phyloP scores from a whole-genome alignment of 1,140 invertebrate species.

The Tetragonula clypearis region DNA sequence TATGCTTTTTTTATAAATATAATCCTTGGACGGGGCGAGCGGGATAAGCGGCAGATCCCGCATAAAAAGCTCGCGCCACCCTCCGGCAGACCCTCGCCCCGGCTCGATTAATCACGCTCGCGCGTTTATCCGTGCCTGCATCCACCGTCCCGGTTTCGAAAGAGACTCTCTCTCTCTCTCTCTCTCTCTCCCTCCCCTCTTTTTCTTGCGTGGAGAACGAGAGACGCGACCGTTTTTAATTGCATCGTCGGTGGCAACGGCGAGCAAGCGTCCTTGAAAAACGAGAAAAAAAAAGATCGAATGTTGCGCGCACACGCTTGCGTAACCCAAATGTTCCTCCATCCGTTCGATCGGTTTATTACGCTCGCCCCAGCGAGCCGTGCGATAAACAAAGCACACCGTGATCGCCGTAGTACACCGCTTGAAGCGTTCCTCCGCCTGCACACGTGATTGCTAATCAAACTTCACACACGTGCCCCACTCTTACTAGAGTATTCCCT shows the following conservation, averaged over 20 bases:
- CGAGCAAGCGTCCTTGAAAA: slow-evolving; percentile 7
- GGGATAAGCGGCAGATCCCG: not conserved
- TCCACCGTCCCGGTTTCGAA: slow-evolving; percentile 3
- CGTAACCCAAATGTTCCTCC: slow-evolving; percentile 59
- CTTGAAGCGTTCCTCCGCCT: slow-evolving; percentile 29
- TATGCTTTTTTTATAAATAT: slow-evolving; percentile 46
- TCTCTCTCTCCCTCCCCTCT: not conserved
- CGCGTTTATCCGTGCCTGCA: not conserved
- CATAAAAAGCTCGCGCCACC: slow-evolving; percentile 45
- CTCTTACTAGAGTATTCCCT: too few species aligned
- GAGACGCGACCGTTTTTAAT: slow-evolving; percentile 4
- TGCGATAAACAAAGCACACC: slow-evolving; percentile 59
- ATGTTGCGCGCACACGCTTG: slow-evolving; percentile 25
- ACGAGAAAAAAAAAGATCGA: slow-evolving; percentile 40
- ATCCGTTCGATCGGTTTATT: slow-evolving; percentile 62
- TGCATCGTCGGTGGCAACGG: not conserved
- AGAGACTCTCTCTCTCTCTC: not conserved
- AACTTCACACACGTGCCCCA: slow-evolving; percentile 33
- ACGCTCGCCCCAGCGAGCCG: slow-evolving; percentile 40
- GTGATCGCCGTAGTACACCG: not conserved
- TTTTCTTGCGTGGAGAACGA: not conserved
- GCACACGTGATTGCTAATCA: slow-evolving; percentile 61
- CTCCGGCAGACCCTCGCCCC: slow-evolving; percentile 24
- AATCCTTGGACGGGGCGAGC: slow-evolving; percentile 12
- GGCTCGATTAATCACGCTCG: slow-evolving; percentile 44